Conservation (phyloP, 2,797 vertebrate species). For the Paratrypauchen microcephalus region DNA sequence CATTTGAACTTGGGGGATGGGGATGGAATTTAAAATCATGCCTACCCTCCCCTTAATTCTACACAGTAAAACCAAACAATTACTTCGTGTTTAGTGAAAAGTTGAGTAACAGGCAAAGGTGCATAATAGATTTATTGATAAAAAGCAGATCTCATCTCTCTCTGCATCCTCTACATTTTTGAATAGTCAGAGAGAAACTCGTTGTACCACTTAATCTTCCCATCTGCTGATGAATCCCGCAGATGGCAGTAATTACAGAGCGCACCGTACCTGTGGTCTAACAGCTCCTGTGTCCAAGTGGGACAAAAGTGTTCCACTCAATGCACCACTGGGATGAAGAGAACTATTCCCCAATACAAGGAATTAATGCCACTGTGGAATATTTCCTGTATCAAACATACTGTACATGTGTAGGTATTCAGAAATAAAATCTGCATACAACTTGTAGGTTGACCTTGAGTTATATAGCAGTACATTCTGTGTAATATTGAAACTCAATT, state of each 20-base stretch:
- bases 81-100: neutral
- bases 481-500: too few relatives aligned
- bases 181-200: conserved; percentile 11
- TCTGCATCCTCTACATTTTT: neutral
- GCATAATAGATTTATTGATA: conserved; percentile 1
- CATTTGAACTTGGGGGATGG: too few relatives aligned
- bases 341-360: neutral
- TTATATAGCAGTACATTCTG: too few relatives aligned
- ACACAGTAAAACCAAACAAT: neutral
- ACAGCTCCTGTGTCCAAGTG: neutral
- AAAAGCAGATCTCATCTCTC: conserved; percentile 1
- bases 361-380: neutral
- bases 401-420: neutral
- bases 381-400: neutral
- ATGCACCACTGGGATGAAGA: neutral
- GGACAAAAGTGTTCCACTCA: neutral
- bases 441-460: too few relatives aligned
- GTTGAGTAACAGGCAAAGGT: conserved; percentile 4
- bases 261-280: conserved; percentile 16
- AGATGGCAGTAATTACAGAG: conserved; percentile 18
- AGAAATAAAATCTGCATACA: neutral
- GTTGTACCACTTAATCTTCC: conserved; percentile 10
- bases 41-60: too few relatives aligned
- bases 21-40: neutral
- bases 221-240: conserved; percentile 17